These are phyloP conservation scores for Aurelia aurita DNA, from an alignment of 30 jellyfish, hydroid and myxozoan genomes.

Conservation along the genomic window DNA sequence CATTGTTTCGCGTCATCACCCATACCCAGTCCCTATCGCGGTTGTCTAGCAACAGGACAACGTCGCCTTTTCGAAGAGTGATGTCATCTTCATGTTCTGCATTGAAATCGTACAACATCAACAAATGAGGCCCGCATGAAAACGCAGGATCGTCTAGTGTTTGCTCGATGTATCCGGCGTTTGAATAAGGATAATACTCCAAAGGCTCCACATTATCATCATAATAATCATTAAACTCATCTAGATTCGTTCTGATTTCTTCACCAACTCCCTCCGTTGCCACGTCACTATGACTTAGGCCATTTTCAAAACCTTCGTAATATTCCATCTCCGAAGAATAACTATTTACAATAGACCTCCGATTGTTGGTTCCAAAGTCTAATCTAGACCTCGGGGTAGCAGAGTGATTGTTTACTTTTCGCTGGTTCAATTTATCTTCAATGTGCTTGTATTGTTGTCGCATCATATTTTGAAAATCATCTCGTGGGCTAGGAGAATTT, in stretches of 20 bases:
- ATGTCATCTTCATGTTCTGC: conserved; percentile 73
- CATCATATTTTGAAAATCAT: conserved; percentile 12
- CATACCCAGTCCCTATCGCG: conserved; percentile 86
- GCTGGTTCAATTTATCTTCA: neutral
- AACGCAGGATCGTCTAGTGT: conserved; percentile 18
- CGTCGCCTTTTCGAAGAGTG: conserved; percentile 70
- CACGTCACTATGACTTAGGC: too few relatives aligned
- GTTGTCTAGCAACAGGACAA: conserved; percentile 75
- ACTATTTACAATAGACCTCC: too few relatives aligned
- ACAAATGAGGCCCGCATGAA: conserved; percentile 54
- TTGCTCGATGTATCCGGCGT: conserved; percentile 15
- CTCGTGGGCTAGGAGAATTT: neutral
- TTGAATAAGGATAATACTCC: conserved; percentile 8
- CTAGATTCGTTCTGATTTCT: too few relatives aligned
- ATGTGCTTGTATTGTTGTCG: conserved; percentile 8
- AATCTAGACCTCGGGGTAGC: too few relatives aligned
- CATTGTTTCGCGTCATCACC: conserved; percentile 69
- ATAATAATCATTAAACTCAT: too few relatives aligned
- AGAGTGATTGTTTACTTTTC: too few relatives aligned
- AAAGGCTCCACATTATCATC: too few relatives aligned
- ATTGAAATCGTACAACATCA: conserved; percentile 61
- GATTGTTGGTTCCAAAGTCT: too few relatives aligned
- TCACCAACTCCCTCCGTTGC: too few relatives aligned
- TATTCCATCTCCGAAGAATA: too few relatives aligned
- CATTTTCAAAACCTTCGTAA: too few relatives aligned